phyloP scores from a whole-genome alignment of 2,113 vertebrate genomes.

The Bos taurus region ARS-UCD2.0 NC_037330.1:59372001-59372500 shows the following conservation, averaged over 20 bases:
- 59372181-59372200: neutral
- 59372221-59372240: neutral
- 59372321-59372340: neutral
- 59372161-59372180: neutral
- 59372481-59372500: neutral
- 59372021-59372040: neutral
- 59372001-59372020: too few relatives aligned
- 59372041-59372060: neutral
- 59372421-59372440: neutral
- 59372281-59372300: neutral
- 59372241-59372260: neutral
- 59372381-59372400: neutral
- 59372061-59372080: neutral
- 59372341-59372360: neutral
- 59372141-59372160: neutral
- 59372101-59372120: neutral
- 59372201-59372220: neutral
- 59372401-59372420: neutral
- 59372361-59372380: neutral
- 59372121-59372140: neutral
- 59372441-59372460: neutral
- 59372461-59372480: neutral
- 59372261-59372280: neutral
- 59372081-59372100: neutral
- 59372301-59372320: neutral